These are phyloP conservation scores for Meriones psammophilus DNA, from an alignment of 2,797 vertebrate species.

Conservation along the genomic window DNA sequence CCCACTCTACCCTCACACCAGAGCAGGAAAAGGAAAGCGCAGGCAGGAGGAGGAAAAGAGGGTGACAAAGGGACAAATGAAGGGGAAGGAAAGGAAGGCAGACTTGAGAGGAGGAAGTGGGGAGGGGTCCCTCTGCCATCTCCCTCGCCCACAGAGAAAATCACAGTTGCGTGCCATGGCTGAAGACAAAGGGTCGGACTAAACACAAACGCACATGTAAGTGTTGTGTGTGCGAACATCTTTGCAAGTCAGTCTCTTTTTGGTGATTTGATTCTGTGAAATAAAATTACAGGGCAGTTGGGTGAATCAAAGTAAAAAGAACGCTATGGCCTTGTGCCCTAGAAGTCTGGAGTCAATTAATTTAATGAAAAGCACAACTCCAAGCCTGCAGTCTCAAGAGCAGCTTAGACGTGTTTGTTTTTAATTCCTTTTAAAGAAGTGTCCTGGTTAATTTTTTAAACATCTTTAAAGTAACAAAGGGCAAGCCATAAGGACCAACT, in stretches of 20 bases:
- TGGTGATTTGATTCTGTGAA: not conserved
- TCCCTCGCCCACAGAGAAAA: not conserved
- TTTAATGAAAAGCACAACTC: slow-evolving; percentile 63
- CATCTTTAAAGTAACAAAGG: slow-evolving; percentile 43
- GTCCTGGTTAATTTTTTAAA: not conserved
- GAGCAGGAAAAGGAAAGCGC: not conserved
- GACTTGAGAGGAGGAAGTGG: not conserved
- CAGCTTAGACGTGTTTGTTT: slow-evolving; percentile 19
- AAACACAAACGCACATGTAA: not conserved
- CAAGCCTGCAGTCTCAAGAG: slow-evolving; percentile 26
- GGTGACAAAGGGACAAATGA: not conserved
- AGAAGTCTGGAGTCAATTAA: slow-evolving; percentile 71
- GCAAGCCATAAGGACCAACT: not conserved
- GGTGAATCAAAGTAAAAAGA: slow-evolving; percentile 31
- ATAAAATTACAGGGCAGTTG: slow-evolving; percentile 16
- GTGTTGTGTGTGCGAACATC: not conserved
- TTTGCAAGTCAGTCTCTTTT: not conserved
- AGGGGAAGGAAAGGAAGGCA: not conserved
- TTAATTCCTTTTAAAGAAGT: slow-evolving; percentile 46
- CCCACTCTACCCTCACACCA: not conserved
- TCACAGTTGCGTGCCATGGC: accelerated
- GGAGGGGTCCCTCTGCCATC: not conserved
- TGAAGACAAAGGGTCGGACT: not conserved
- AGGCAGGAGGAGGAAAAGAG: not conserved
- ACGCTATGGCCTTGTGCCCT: not conserved